These are phyloP conservation scores for Lateolabrax maculatus DNA, from an alignment of 2,797 vertebrate species.

Conservation along the genomic window DNA sequence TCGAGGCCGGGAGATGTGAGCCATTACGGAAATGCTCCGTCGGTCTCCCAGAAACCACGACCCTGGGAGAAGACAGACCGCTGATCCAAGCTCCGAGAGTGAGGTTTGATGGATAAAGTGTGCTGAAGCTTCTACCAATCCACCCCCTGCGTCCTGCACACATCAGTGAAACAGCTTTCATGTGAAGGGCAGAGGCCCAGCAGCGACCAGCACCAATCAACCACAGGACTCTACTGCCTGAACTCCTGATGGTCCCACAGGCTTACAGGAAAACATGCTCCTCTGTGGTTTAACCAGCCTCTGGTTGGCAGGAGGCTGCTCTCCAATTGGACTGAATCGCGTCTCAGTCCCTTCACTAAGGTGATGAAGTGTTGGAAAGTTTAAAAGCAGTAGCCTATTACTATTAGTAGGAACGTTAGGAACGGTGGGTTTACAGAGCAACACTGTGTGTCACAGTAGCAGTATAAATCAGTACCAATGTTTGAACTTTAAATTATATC, in stretches of 20 bases:
- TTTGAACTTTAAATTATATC: neutral
- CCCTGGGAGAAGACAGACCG: constrained; percentile 28
- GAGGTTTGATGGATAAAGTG: constrained; percentile 72
- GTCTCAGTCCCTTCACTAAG: constrained; percentile 21
- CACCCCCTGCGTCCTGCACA: constrained; percentile 34
- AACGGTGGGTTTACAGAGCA: neutral
- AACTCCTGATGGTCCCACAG: constrained; percentile 40
- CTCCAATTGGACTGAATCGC: neutral
- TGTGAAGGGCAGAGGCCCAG: constrained; percentile 46
- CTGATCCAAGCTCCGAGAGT: constrained; percentile 45
- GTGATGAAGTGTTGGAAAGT: constrained; percentile 37
- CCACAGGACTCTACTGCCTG: constrained; percentile 47
- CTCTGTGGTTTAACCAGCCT: constrained; percentile 39
- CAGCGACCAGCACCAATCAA: constrained; percentile 52
- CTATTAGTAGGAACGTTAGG: neutral
- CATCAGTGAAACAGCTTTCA: constrained; percentile 62
- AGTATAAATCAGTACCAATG: neutral
- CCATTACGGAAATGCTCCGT: constrained; percentile 49
- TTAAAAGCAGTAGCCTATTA: neutral
- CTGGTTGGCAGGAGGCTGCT: constrained; percentile 12
- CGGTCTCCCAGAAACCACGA: constrained; percentile 57
- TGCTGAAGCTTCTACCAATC: constrained; percentile 39
- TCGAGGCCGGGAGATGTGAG: constrained; percentile 24
- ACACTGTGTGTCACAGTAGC: neutral
- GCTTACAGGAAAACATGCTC: constrained; percentile 48